phyloP scores from a whole-genome alignment of 1,140 invertebrate genomes.

The Propsilocerus akamusi region DNA sequence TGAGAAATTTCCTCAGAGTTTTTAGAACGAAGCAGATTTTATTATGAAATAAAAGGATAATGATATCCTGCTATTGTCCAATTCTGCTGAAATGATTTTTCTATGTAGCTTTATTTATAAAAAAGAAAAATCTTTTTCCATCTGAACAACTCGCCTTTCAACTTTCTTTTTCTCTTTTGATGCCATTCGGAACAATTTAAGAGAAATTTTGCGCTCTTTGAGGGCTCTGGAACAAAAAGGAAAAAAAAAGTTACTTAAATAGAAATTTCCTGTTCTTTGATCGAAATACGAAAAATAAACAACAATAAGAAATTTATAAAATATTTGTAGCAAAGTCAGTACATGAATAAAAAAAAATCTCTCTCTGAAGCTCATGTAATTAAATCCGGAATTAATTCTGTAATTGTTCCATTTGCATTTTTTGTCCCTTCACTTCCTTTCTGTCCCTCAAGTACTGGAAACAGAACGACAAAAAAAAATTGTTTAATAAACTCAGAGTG shows the following conservation, averaged over 20 bases:
- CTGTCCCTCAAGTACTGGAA: no score
- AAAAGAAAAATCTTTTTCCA: not conserved
- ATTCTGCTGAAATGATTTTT: not conserved
- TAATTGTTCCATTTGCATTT: not conserved
- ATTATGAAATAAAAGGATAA: not conserved
- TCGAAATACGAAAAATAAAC: not conserved
- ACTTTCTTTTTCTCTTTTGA: not conserved
- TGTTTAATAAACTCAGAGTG: no score
- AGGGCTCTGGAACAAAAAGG: not conserved
- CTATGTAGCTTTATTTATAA: not conserved
- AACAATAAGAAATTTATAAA: no score
- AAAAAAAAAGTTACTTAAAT: not conserved
- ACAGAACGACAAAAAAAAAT: no score
- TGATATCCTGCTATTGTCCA: not conserved
- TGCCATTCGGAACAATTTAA: not conserved
- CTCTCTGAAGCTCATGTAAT: not conserved
- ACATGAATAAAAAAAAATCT: not conserved
- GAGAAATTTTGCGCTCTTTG: no score
- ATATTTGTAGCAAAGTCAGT: no score
- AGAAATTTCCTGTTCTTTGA: conserved; percentile 2
- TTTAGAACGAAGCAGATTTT: no score
- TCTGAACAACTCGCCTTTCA: no score
- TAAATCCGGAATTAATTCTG: conserved; percentile 1
- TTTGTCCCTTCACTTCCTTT: not conserved
- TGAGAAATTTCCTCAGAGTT: no score